Evolutionary conservation across 2,888 invertebrate species (phyloP), one percentile per base, ranked within the genome.

Genomic region (Hyposoter dolosus): DNA sequence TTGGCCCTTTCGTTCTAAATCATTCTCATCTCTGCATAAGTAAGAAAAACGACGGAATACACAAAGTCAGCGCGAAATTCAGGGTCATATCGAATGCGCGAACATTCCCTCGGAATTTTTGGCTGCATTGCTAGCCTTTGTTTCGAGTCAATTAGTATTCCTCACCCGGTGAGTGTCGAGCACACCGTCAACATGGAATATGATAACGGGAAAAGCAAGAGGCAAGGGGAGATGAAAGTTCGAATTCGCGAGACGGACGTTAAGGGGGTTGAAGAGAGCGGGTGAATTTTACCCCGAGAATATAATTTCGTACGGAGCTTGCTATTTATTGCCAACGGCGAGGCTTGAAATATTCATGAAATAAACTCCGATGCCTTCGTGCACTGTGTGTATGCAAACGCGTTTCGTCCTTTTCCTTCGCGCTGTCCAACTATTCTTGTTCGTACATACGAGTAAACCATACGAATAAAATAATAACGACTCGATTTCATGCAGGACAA

Each of bases 301-400:
- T 91, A 92, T 92, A 92, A 92, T 92, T 91, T 90, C 89, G 88
- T 88, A 88, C 88, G 88, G 89, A 87, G 89, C 89, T 85, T 90
- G 91, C 91, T 93, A 93, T 93, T 93, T 93, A 93, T 92, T 90
- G 90, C 92, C 88, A 89, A 91, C 90, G 89, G 89, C 89, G 89
- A 90, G 88, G 90, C 91, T 87, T 93, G 93, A 93, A 93, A 93
- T 93, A 93, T 93, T 93, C 93, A 93, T 93, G 93, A 93, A 93
- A 92, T 92, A 91, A 92, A 92, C 90, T 88, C 74, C 87, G 84
- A 88, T 87, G 84, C 83, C 12, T 56, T 50, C 15, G 63, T 56
- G 76, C 72, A 60, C 28, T 15, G 35, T 78, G 56, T 71, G 63
- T 77, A 82, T 63, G 69, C 69, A 40, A 60, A 45, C 40, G n/a